phyloP scores from a whole-genome alignment of 2,113 vertebrate genomes.

The Phycodurus eques region DNA sequence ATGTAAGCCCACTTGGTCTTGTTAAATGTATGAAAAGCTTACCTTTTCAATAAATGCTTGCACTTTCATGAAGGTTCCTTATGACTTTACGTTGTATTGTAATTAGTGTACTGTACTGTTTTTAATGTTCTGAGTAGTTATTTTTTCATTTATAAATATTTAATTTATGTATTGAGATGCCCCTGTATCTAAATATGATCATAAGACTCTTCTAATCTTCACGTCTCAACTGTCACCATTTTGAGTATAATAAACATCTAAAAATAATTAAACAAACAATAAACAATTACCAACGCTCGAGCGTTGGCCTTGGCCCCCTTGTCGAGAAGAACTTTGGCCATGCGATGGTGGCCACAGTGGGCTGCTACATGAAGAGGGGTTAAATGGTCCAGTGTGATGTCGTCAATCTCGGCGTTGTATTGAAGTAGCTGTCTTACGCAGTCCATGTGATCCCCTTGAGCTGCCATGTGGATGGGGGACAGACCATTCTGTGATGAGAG shows the following conservation, averaged over 20 bases:
- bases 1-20: too few species aligned
- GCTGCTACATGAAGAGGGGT: conserved; percentile 95
- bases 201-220: too few species aligned
- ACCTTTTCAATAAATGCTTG: too few species aligned
- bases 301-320: conserved; percentile 95
- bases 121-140: too few species aligned
- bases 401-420: conserved; percentile 90
- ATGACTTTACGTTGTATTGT: too few species aligned
- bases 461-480: conserved; percentile 97
- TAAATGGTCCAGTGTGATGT: conserved; percentile 95
- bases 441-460: conserved; percentile 96
- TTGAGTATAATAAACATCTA: neutral
- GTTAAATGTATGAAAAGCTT: too few species aligned
- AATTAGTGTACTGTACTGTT: too few species aligned
- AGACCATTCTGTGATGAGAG: conserved; percentile 82
- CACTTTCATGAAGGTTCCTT: too few species aligned
- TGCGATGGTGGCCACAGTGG: conserved; percentile 93
- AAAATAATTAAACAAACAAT: neutral
- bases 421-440: conserved; percentile 91
- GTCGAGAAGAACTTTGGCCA: conserved; percentile 93
- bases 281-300: conserved; percentile 83
- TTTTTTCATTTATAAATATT: too few species aligned
- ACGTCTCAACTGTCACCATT: neutral
- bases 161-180: too few species aligned
- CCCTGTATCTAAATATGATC: too few species aligned